Conservation (phyloP, 2,113 vertebrate species). For the Perccottus glenii region DNA sequence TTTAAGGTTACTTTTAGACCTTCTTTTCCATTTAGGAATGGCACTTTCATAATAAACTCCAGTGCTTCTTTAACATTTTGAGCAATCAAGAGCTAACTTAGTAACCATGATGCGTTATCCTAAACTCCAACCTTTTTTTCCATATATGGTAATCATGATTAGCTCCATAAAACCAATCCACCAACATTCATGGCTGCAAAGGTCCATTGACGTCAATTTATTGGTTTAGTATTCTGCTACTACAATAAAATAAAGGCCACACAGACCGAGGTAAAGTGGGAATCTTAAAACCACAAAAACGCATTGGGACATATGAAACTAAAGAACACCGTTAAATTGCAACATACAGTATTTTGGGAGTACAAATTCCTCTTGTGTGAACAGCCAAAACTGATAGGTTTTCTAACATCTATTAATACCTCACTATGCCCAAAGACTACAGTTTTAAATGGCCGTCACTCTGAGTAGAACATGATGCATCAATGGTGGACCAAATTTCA, state of each 20-base stretch:
- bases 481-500: constrained; percentile 16
- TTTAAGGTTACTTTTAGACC: too few relatives aligned
- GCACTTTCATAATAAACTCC: background rate
- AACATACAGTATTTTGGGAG: too few relatives aligned
- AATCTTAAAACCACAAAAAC: background rate
- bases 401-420: constrained; percentile 14
- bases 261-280: background rate
- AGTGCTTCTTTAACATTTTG: background rate
- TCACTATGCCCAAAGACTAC: constrained; percentile 33
- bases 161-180: background rate
- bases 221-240: background rate
- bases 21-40: too few relatives aligned
- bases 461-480: constrained; percentile 41
- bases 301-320: too few relatives aligned
- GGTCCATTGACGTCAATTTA: background rate
- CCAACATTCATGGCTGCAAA: background rate
- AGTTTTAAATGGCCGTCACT: constrained; percentile 33
- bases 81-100: background rate
- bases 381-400: constrained; percentile 7
- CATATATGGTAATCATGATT: background rate
- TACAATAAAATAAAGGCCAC: background rate
- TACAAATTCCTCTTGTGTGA: background rate
- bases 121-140: background rate
- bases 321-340: too few relatives aligned
- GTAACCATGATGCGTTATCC: background rate